These are phyloP conservation scores for Zaprionus tsacasi DNA, from an alignment of 1,140 invertebrate genomes.

Conservation along the genomic window DNA sequence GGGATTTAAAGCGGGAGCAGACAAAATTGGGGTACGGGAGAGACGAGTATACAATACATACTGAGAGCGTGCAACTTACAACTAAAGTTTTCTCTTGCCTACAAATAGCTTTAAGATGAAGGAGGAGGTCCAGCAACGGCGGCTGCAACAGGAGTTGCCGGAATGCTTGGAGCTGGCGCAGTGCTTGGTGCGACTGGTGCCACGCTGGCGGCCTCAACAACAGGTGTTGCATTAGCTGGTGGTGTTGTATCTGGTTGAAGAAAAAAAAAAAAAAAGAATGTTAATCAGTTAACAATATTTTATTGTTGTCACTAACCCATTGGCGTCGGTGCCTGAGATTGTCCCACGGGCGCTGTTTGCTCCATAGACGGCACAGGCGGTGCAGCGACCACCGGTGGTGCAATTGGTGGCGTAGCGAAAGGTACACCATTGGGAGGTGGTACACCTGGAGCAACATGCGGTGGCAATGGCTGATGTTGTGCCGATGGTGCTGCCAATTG, in stretches of 20 bases:
- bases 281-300: not conserved
- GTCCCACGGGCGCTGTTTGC: slow-evolving; percentile 31
- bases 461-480: slow-evolving; percentile 63
- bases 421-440: slow-evolving; percentile 62
- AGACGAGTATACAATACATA: slow-evolving; percentile 69
- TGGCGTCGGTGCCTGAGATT: slow-evolving; percentile 65
- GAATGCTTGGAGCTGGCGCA: slow-evolving; percentile 60
- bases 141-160: slow-evolving; percentile 48
- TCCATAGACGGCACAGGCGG: slow-evolving; percentile 30
- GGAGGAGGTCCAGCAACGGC: slow-evolving; percentile 41
- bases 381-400: slow-evolving; percentile 25
- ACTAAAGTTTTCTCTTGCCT: slow-evolving; percentile 57
- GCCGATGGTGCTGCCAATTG: slow-evolving; percentile 48
- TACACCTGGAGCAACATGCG: slow-evolving; percentile 45
- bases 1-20: slow-evolving; percentile 31
- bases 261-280: not conserved
- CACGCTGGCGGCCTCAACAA: slow-evolving; percentile 34
- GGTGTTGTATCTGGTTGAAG: slow-evolving; percentile 65
- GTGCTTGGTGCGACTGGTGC: slow-evolving; percentile 30
- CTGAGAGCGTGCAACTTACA: slow-evolving; percentile 73
- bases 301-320: slow-evolving; percentile 58
- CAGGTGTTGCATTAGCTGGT: slow-evolving; percentile 51
- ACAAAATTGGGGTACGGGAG: slow-evolving; percentile 22
- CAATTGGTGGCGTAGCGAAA: slow-evolving; percentile 51
- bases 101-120: slow-evolving; percentile 61